Conservation (phyloP, 2,888 invertebrate species). For the Liodrosophila aerea region DNA sequence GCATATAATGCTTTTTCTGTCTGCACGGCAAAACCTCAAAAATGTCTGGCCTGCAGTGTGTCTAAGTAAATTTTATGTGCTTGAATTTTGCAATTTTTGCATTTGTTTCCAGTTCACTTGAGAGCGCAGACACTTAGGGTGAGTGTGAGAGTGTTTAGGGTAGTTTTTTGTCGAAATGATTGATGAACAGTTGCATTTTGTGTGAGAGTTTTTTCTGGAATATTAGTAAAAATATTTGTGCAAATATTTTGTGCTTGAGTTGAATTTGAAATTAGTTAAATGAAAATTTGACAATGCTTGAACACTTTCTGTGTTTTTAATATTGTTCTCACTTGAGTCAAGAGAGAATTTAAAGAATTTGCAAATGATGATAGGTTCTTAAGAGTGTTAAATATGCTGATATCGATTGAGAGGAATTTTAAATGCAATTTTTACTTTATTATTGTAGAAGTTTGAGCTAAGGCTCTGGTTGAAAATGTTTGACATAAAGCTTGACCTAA, state of each 20-base stretch:
- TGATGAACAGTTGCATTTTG: constrained; percentile 51
- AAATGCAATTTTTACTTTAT: neutral
- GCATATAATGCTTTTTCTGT: constrained; percentile 19
- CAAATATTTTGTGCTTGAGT: no score
- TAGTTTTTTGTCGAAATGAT: constrained; percentile 48
- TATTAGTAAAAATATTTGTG: no score
- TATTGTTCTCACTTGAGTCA: no score
- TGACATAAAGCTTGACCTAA: constrained; percentile 2
- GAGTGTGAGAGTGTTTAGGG: no score
- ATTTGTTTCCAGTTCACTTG: constrained; percentile 9
- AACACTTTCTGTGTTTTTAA: constrained; percentile 52
- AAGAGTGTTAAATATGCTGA: no score
- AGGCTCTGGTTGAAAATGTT: neutral
- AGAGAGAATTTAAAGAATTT: no score
- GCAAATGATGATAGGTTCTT: no score
- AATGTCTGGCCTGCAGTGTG: constrained; percentile 36
- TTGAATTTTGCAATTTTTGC: constrained; percentile 32
- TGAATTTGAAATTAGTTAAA: constrained; percentile 32
- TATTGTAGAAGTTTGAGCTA: neutral
- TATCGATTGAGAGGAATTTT: neutral
- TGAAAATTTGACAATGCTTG: constrained; percentile 32
- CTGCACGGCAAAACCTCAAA: constrained; percentile 36
- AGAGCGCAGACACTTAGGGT: no score
- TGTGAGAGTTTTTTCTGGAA: constrained; percentile 14
- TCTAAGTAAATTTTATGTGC: constrained; percentile 29